Evolutionary conservation across 2,113 vertebrate species (phyloP).

Genomic region (Sander vitreus): DNA sequence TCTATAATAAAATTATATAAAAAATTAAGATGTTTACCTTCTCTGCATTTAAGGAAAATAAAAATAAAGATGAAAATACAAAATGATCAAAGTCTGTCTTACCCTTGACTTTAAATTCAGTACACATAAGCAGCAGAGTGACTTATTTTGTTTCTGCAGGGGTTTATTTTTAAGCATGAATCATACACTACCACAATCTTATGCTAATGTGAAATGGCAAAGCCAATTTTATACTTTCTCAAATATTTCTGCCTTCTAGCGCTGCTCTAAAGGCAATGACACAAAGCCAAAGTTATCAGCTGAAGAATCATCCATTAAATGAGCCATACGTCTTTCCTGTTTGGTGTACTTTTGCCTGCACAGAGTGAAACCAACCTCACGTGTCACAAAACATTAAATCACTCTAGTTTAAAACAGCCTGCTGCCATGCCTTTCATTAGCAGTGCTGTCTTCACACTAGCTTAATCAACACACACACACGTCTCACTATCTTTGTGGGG

Average conservation of each 20-base stretch:
- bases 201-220: slow-evolving; percentile 46
- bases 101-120: slow-evolving; percentile 44
- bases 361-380: not conserved
- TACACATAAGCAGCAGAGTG: not conserved
- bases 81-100: not conserved
- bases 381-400: slow-evolving; percentile 57
- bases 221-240: slow-evolving; percentile 44
- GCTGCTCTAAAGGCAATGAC: slow-evolving; percentile 36
- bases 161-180: slow-evolving; percentile 17
- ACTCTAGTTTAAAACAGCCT: slow-evolving; percentile 48
- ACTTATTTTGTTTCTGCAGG: slow-evolving; percentile 3
- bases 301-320: slow-evolving; percentile 18
- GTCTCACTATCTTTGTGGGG: too few species aligned
- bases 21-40: not conserved
- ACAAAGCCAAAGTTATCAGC: slow-evolving; percentile 36
- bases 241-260: slow-evolving; percentile 8
- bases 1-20: not conserved
- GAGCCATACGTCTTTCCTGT: slow-evolving; percentile 4
- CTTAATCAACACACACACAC: slow-evolving; percentile 33
- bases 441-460: slow-evolving; percentile 36
- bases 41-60: not conserved
- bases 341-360: slow-evolving; percentile 12
- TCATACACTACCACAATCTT: slow-evolving; percentile 7
- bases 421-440: slow-evolving; percentile 47
- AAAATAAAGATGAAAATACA: not conserved